A percentile compares a stretch with the other conserved stretches of the same genome.
phyloP scores from a whole-genome alignment of 2,113 vertebrate genomes.

The Orycteropus afer region DNA sequence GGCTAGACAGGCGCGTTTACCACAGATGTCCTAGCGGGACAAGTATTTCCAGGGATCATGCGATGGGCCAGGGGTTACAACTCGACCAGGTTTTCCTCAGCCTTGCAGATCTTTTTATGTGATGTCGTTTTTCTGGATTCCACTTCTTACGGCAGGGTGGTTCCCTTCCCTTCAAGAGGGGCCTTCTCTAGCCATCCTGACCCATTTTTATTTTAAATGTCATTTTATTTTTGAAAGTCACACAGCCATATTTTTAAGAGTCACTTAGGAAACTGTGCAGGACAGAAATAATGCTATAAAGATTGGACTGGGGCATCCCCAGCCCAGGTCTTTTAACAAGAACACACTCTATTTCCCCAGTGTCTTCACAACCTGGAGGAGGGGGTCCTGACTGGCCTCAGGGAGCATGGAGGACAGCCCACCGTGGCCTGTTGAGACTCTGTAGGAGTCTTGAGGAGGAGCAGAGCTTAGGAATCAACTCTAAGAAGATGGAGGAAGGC shows the following conservation, averaged over 20 bases:
- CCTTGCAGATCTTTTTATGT: rapidly evolving
- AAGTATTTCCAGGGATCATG: background rate
- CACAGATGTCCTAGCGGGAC: background rate
- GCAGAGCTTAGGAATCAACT: background rate
- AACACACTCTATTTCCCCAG: background rate
- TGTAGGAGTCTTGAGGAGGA: background rate
- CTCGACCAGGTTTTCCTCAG: background rate
- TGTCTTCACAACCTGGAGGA: background rate
- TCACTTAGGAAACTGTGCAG: background rate
- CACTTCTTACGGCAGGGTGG: background rate
- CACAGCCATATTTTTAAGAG: background rate
- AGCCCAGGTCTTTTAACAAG: background rate
- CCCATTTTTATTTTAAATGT: background rate
- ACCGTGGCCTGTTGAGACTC: background rate
- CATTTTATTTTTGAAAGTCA: background rate
- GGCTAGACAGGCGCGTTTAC: background rate
- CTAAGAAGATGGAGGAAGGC: background rate
- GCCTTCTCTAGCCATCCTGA: background rate
- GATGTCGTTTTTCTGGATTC: background rate
- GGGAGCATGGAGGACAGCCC: background rate
- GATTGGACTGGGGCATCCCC: background rate
- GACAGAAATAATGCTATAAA: background rate
- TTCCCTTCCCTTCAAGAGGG: background rate
- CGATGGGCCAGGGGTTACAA: rapidly evolving
- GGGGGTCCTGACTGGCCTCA: background rate